Base-by-base conservation (phyloP, 35 echinoderm and acorn worm genomes). In the Holothuria glaberrima region DNA sequence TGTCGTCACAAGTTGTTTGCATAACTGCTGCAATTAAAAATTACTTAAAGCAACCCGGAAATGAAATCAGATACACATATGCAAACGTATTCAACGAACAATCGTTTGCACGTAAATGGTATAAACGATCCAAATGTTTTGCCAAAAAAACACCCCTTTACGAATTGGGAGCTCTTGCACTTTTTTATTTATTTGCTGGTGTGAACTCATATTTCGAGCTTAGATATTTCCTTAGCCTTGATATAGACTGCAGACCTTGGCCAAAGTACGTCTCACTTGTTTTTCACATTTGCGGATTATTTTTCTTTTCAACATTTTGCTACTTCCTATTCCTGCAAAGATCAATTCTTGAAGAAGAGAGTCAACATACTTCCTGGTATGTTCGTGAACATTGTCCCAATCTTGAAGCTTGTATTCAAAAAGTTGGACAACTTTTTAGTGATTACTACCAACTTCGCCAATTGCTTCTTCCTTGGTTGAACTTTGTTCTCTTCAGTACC, bases 261-360 rank as follows among this genome's bases (percentile, higher is more conserved):
- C 27, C 74, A 7, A 25, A 14, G 25, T 48, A 48, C 12, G 29
- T 78, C 12, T 22, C 12, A 3, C 38, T 78, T 9, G 50, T 78
- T 48, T 78, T 78, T 24, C 80, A 62, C 78, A 30, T 82, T 62
- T n/a, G 5, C 0, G 58, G 56, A 20, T 22, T 61, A 57, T 25
- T 60, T 61, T 84, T 84, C 20, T 84, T 30, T 48, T 54, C 78
- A 6, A 56, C 22, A 12, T 82, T 82, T 18, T 84, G 80, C 27
- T 84, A 61, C 19, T 84, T 61, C 56, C 34, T 84, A 4, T 84
- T 30, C 30, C 20, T 84, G 56, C 80, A 84, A 64, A 84, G 80
- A 84, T 58, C 17, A n/a, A 12, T 17, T 64, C 26, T 84, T 38
- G 54, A 64, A 32, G 33, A 61, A 22, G 5, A 84, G 30, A 18